phyloP scores from a whole-genome alignment of 1,140 invertebrate species.

The Drosophila cardini region DNA sequence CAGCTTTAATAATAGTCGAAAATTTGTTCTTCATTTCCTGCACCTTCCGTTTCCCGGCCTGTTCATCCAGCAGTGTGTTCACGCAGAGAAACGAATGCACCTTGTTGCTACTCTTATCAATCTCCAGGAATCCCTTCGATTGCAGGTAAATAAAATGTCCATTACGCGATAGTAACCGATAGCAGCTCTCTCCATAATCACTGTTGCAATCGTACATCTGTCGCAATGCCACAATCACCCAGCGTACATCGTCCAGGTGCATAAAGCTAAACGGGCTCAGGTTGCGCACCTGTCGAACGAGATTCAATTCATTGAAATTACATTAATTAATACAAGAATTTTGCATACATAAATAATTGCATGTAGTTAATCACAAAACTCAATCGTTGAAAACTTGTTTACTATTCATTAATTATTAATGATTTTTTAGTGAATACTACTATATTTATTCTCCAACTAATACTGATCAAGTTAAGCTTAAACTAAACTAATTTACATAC shows the following conservation, averaged over 20 bases:
- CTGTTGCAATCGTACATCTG: slow-evolving; percentile 93
- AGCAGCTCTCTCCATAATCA: slow-evolving; percentile 91
- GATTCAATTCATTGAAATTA: neutral
- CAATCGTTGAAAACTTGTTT: neutral
- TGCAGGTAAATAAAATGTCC: slow-evolving; percentile 92
- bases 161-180: slow-evolving; percentile 91
- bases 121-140: slow-evolving; percentile 91
- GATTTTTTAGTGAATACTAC: too few species aligned
- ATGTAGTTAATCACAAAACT: neutral
- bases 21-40: slow-evolving; percentile 90
- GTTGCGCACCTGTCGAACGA: slow-evolving; percentile 68
- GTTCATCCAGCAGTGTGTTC: slow-evolving; percentile 90
- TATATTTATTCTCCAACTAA: too few species aligned
- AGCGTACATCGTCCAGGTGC: slow-evolving; percentile 93
- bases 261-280: slow-evolving; percentile 93
- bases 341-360: neutral
- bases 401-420: neutral
- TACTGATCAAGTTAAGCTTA: too few species aligned
- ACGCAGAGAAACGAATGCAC: slow-evolving; percentile 93
- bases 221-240: slow-evolving; percentile 92
- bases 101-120: slow-evolving; percentile 88
- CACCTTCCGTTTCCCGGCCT: slow-evolving; percentile 88
- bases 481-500: too few species aligned
- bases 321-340: neutral
- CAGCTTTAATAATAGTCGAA: slow-evolving; percentile 87